Base-by-base conservation (phyloP, 2,888 invertebrate species). In the Apodemia duryi region DNA sequence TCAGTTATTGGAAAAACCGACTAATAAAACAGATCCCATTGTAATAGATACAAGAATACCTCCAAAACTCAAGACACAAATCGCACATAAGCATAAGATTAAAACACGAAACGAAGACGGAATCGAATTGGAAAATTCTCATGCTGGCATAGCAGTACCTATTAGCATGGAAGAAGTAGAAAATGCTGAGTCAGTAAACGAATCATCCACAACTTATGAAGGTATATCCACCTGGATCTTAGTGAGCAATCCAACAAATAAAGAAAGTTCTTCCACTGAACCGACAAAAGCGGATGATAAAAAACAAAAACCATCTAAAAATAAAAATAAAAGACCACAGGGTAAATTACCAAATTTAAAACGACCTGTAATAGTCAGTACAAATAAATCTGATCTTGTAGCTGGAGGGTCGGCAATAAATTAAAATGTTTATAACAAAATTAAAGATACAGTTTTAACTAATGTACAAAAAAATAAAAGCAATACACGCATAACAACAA, bases 201-300 rank as follows among this genome's bases (percentile, higher is more conserved):
- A 92, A 74, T 86, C 88, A 66, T 94, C 91, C 66, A 95, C 92
- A 62, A 93, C 93, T 35, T 93, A 93, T 65, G 94, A 94, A 77
- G 95, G 95, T 1, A 91, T 96, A 68, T 96, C 96, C 0, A 96
- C 96, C 0, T 96, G 96, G 96, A 94, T 96, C 68, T 86, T 96
- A 28, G 80, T 96, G 28, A 95, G 95, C 70, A 90, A 84, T 69
- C 86, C 92, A 1, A 72, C 81, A 2, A 82, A 79, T 2, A 85
- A 79, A 71, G 83, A 84, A 63, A 86, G 80, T 65, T 69, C 73
- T 7, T 74, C 88, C n/a, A 91, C 89, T 1, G 91, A 90, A 70
- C 78, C 90, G 5, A 85, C 86, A 7, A 85, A 89, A 78, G 67
- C 76, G 43, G 83, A 89, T 41, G 86, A 85, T 29, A 89, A 89